Base-by-base conservation (phyloP, 2,888 invertebrate genomes). In the Odontocerum albicorne region DNA sequence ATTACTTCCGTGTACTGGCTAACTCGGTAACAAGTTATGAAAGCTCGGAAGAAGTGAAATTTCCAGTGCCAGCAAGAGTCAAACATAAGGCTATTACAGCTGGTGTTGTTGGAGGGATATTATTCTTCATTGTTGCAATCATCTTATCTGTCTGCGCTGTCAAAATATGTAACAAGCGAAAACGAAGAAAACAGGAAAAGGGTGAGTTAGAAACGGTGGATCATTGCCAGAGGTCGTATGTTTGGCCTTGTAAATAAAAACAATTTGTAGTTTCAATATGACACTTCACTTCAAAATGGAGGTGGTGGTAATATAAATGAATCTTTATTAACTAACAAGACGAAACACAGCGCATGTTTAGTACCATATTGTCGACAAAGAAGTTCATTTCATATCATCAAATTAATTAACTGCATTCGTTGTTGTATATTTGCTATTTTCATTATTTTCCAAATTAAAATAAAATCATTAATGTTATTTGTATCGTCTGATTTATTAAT, bases 121-220 rank as follows among this genome's bases (percentile, higher is more conserved):
- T 96, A 71, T 96, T 97, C 84, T 94, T 96, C 83, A 90, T 96
- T 70, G 95, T 96, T 69, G 95, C 96, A 74, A 94, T 96, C 76
- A 93, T 96, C 70, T 86, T 97, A 68, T 95, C 96, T 67, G 91
- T 96, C 70, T 95, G 96, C 81, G 94, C 95, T 67, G 95, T 96
- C 70, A 95, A 96, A 83, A 95, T 96, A 75, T 95, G 95, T 85
- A 96, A 96, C 82, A 94, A 95, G 79, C 84, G 95, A 71, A 95
- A 95, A 79, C 86, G 95, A 68, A 89, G 94, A 82, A 95, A 94
- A 87, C 94, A 95, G 79, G 94, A 95, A 80, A 95, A 96, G 92
- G 96, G 96, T 96, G 83, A 80, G 80, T 49, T 7, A 16, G 72
- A 70, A 65, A 61, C 70, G 69, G 66, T 70, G 69, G 69, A 65